These are phyloP conservation scores for Drosophila kurseongensis DNA, from an alignment of 1,140 invertebrate genomes.

Conservation along the genomic window DNA sequence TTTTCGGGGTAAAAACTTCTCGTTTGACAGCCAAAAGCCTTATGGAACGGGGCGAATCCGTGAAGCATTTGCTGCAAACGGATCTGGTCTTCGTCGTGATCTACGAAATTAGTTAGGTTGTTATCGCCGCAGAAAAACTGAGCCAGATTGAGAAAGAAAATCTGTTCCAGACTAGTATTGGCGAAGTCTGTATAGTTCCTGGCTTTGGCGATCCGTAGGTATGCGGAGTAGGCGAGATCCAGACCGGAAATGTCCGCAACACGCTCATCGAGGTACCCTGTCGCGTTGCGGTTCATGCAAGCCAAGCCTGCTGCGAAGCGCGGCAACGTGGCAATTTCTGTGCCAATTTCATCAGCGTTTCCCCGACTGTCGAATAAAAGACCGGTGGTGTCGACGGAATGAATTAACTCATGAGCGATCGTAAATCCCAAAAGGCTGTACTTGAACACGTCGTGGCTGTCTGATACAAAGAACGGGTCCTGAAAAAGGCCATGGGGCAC, in stretches of 20 bases:
- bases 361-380: conserved; percentile 43
- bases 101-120: conserved; percentile 7
- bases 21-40: conserved; percentile 25
- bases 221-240: conserved; percentile 56
- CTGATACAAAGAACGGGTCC: conserved; percentile 44
- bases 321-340: not conserved
- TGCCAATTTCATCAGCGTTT: conserved; percentile 15
- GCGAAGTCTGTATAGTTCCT: conserved; percentile 17
- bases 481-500: conserved; percentile 64
- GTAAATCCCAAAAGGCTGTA: conserved; percentile 69
- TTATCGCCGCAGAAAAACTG: conserved; percentile 68
- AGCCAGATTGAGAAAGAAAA: conserved; percentile 71
- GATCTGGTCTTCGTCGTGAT: conserved; percentile 56
- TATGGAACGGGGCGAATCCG: conserved; percentile 56
- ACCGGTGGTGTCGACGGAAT: conserved; percentile 53
- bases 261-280: conserved; percentile 57
- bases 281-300: conserved; percentile 49
- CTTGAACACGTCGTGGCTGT: conserved; percentile 65
- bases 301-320: conserved; percentile 16
- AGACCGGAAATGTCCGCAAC: conserved; percentile 65
- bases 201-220: conserved; percentile 16
- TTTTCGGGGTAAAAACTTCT: conserved; percentile 18
- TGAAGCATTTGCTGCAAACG: conserved; percentile 55
- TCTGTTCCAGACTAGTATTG: conserved; percentile 24
- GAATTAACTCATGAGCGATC: conserved; percentile 66